Conservation (phyloP, 2,113 vertebrate species). For the Climacteris rufus region DNA sequence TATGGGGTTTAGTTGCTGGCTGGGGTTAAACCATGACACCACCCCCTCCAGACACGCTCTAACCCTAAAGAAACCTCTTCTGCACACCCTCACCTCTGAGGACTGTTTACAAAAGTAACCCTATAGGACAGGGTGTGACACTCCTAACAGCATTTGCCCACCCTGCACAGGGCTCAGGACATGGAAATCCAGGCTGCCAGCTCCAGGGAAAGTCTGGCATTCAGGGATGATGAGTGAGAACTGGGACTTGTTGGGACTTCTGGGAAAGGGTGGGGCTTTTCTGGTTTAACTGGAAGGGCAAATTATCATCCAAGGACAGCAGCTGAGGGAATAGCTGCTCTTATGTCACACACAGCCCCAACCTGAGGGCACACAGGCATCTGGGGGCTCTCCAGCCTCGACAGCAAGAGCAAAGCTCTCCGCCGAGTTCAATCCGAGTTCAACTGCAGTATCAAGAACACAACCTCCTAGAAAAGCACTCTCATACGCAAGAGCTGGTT, state of each 20-base stretch:
- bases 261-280: neutral
- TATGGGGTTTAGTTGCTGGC: neutral
- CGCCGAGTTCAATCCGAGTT: neutral
- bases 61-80: neutral
- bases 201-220: neutral
- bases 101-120: neutral
- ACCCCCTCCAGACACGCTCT: neutral
- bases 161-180: neutral
- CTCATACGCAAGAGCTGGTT: neutral
- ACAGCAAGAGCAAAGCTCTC: neutral
- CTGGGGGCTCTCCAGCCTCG: rapidly evolving
- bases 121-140: neutral
- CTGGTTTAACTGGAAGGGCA: conserved; percentile 1
- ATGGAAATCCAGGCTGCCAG: rapidly evolving
- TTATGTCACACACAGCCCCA: neutral
- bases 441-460: neutral
- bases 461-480: neutral
- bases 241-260: neutral
- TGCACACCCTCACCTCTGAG: neutral
- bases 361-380: neutral
- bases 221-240: neutral
- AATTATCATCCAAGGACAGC: neutral
- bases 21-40: neutral
- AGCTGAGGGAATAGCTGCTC: neutral
- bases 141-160: neutral